These are phyloP conservation scores for Alligator mississippiensis DNA, from an alignment of 2,113 vertebrate species.

Conservation along the genomic window DNA sequence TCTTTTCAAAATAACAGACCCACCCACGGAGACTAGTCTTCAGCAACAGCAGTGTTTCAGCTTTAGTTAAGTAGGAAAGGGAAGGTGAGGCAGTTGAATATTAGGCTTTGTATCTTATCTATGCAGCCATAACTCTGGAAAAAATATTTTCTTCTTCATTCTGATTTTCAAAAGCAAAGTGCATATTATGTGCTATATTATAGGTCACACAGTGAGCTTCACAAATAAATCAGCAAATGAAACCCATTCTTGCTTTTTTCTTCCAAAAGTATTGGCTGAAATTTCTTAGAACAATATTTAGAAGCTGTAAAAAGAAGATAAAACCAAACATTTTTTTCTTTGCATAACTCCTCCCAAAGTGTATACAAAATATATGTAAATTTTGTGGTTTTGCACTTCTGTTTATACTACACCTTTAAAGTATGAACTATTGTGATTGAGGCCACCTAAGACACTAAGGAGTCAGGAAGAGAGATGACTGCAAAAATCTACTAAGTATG, in stretches of 20 bases:
- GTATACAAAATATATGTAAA: not conserved
- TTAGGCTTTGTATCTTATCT: no score
- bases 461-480: not conserved
- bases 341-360: not conserved
- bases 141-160: no score
- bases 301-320: slow-evolving; percentile 49
- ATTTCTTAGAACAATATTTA: slow-evolving; percentile 59
- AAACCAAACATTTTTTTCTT: not conserved
- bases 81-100: no score
- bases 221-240: slow-evolving; percentile 53
- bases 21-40: no score
- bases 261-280: not conserved
- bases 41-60: no score
- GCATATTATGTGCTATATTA: not conserved
- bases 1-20: no score
- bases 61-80: no score
- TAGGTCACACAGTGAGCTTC: slow-evolving; percentile 7
- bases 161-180: no score
- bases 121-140: no score
- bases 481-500: not conserved
- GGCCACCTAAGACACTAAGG: not conserved
- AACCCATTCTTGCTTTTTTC: slow-evolving; percentile 21
- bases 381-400: not conserved
- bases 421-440: not conserved
- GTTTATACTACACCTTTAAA: not conserved